These are phyloP conservation scores for Lepus timidus DNA, from an alignment of 2,113 vertebrate species.

Conservation along the genomic window DNA sequence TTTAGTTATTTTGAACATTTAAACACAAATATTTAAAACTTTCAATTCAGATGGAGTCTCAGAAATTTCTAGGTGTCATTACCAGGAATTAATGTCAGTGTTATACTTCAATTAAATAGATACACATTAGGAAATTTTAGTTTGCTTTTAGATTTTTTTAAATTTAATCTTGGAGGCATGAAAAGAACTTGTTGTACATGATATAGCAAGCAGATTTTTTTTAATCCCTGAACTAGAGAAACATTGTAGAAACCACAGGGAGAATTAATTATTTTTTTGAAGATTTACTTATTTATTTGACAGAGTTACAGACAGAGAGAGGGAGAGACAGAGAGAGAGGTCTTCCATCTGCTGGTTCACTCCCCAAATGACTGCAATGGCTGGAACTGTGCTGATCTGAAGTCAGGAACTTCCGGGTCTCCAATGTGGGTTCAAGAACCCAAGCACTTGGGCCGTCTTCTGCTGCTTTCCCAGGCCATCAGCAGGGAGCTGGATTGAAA, in stretches of 20 bases:
- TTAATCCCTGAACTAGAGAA: not conserved
- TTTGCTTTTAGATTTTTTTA: constrained; percentile 34
- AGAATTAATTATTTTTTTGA: not conserved
- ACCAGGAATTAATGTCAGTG: constrained; percentile 46
- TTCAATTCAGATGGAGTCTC: constrained; percentile 30
- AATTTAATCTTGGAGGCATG: constrained; percentile 32
- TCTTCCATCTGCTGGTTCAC: no score
- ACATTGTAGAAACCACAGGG: constrained; percentile 7
- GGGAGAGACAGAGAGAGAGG: no score
- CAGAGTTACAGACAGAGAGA: no score
- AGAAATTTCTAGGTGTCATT: constrained; percentile 30
- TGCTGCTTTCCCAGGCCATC: no score
- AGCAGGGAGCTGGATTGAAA: no score
- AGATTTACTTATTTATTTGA: no score
- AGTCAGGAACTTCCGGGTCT: no score
- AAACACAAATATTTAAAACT: constrained; percentile 36
- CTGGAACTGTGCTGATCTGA: no score
- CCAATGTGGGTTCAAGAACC: no score
- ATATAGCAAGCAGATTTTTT: constrained; percentile 27
- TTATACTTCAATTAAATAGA: constrained; percentile 25
- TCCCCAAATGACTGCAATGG: no score
- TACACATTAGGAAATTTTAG: constrained; percentile 32
- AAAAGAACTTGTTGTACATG: constrained; percentile 14
- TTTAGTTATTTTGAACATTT: constrained; percentile 54
- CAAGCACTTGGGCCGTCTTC: no score